Evolutionary conservation across 2,113 vertebrate genomes (phyloP), one percentile per base, ranked within the genome.

Genomic region (Mesocricetus auratus): DNA sequence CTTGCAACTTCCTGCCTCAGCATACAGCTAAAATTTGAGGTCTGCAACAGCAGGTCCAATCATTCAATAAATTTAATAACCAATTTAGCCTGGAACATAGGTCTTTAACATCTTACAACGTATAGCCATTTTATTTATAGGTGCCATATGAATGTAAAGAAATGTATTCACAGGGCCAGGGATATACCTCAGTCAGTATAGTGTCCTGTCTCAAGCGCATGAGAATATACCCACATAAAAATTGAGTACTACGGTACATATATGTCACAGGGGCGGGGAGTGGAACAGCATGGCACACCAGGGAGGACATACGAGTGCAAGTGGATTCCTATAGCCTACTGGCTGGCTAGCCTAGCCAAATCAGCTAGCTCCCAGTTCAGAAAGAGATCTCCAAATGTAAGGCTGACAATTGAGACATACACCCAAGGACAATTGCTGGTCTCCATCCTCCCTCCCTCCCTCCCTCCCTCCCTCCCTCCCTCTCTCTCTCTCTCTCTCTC

Each of bases 101-200:
- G 36, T 50, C 42, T 62, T 94, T 97, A 92, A 87, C 42, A 24
- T 95, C 47, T 93, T 45, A 89, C 56, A 64, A 75, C 19, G 56
- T 94, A 1, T 16, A 95, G 66, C 45, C 56, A 62, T 69, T 81
- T 31, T 89, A 82, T 36, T n/a, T 83, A 7, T 22, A 89, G 68
- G 16, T 47, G 93, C 31, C 79, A 79, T n/a, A 75, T 60, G 68
- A 94, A 94, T 60, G 7, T 45, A 97, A 96, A 85, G 82, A 19
- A 94, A 36, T 33, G 16, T 29, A 62, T 60, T 53, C 86, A 69
- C 42, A n/a, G 21, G 86, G 13, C 31, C 22, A 36, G 31, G 5
- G 19, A 86, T 22, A 68, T 16, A 47, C 5, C 5, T 86, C 39
- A 86, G 62, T 86, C 42, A 68, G 42, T 47, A 47, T 6, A 68